These are phyloP conservation scores for Ochotona curzoniae DNA, from an alignment of 2,113 vertebrate genomes.

Conservation along the genomic window DNA sequence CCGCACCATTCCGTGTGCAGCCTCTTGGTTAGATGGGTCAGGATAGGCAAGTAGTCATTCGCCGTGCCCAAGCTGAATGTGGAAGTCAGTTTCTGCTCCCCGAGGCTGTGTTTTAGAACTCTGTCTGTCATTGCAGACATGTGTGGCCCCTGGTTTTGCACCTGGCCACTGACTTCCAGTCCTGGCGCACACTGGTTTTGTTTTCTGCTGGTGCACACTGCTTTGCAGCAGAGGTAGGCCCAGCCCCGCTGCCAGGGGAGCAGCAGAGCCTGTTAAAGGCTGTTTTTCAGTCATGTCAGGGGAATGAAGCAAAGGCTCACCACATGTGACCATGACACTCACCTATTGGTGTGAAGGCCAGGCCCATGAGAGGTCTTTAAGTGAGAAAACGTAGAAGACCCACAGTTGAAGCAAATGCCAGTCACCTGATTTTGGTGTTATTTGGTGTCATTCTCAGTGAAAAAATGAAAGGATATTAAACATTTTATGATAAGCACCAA, in stretches of 20 bases:
- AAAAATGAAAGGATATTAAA: constrained; percentile 45
- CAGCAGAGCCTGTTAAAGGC: constrained; percentile 13
- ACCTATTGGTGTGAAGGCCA: constrained; percentile 9
- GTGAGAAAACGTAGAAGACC: constrained; percentile 50
- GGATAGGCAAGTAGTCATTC: background rate
- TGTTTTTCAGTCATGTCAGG: background rate
- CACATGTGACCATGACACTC: constrained; percentile 54
- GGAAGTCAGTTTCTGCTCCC: background rate
- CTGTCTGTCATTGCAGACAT: background rate
- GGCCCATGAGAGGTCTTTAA: constrained; percentile 45
- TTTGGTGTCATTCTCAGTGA: constrained; percentile 44
- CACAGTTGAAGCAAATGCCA: constrained; percentile 43
- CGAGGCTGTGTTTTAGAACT: background rate
- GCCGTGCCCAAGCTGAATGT: background rate
- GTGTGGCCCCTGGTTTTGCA: background rate
- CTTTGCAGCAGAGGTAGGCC: constrained; percentile 51
- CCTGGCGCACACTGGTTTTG: background rate
- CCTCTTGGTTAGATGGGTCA: background rate
- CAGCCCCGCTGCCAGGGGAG: background rate
- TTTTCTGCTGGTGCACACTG: background rate
- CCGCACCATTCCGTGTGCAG: background rate
- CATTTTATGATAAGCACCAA: constrained; percentile 4
- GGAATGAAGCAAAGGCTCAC: constrained; percentile 25
- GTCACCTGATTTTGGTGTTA: constrained; percentile 61
- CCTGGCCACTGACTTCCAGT: background rate